Evolutionary conservation across 2,797 vertebrate species (phyloP).

Genomic region (Pseudochromis fuscus): DNA sequence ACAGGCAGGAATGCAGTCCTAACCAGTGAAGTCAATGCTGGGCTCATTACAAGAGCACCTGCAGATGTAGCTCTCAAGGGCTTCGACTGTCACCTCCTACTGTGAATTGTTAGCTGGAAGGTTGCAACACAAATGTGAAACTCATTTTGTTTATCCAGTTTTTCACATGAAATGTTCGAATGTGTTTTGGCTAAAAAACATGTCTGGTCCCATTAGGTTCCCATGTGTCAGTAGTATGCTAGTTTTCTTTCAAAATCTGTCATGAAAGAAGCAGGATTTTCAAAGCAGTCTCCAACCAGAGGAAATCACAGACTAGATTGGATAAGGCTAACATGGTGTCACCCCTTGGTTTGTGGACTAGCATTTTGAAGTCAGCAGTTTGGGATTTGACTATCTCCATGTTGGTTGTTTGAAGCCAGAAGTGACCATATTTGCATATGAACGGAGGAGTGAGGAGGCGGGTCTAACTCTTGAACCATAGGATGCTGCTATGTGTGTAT

Average conservation of each 20-base stretch:
- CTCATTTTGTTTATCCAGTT: background rate
- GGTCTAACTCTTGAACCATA: no score
- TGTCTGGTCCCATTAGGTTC: background rate
- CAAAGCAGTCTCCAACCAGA: background rate
- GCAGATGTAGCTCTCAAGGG: slow-evolving; percentile 24
- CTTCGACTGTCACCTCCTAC: slow-evolving; percentile 27
- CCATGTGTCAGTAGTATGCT: background rate
- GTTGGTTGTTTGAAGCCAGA: no score
- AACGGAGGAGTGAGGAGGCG: no score
- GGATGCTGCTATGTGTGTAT: no score
- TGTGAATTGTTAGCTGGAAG: slow-evolving; percentile 19
- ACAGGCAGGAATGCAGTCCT: background rate
- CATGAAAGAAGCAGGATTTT: background rate
- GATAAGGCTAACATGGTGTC: no score
- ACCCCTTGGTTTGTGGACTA: no score
- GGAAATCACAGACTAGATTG: no score
- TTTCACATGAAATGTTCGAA: background rate
- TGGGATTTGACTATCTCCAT: no score
- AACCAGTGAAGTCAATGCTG: slow-evolving; percentile 11
- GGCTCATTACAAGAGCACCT: slow-evolving; percentile 10
- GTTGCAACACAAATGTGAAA: background rate
- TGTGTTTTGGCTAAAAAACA: background rate
- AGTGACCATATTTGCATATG: no score
- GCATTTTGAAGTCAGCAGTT: no score
- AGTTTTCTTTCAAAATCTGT: no score